Base-by-base conservation (phyloP, 30 jellyfish, hydroid and myxozoan species). In the Pseudorhiza aurosa region DNA sequence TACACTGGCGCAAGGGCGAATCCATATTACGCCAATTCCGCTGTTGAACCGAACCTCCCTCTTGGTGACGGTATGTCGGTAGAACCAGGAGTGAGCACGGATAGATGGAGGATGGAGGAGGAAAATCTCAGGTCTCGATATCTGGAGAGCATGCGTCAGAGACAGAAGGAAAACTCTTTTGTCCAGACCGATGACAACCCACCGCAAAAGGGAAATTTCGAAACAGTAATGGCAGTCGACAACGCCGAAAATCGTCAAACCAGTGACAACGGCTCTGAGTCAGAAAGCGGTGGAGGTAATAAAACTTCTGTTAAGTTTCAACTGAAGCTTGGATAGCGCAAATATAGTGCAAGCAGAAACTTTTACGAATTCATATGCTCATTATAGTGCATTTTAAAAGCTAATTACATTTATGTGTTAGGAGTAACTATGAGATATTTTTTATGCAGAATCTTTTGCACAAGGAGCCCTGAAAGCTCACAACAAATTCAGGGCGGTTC, bases 381-480 rank as follows among this genome's bases (percentile, higher is more conserved):
- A n/a, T n/a, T n/a, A n/a, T n/a, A n/a, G n/a, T n/a, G n/a, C n/a
- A n/a, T n/a, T n/a, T n/a, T n/a, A n/a, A n/a, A n/a, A n/a, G n/a
- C n/a, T n/a, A n/a, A n/a, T n/a, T n/a, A n/a, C n/a, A n/a, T n/a
- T n/a, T n/a, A n/a, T n/a, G n/a, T n/a, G n/a, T n/a, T n/a, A 39
- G 7, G 50, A 39, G 12, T 39, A 39, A 39, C 50, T 5, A 12
- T 12, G 50, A 17, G 22, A 2, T 39, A 22, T 64, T 35, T 2
- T 32, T 4, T 64, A 25, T 63, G 8, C 27, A 80, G 91, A 39
- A 15, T 49, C 91, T 1, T 80, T 80, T 35, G 81, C 58, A 11
- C 68, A 80, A 45, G 94, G 91, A 21, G 91, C 91, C 4, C 77
- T 90, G 45, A 84, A 69, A 62, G 96, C 96, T 24, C 97, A 90